phyloP scores from a whole-genome alignment of 1,140 invertebrate genomes.

The Archivesica marissinica region DNA sequence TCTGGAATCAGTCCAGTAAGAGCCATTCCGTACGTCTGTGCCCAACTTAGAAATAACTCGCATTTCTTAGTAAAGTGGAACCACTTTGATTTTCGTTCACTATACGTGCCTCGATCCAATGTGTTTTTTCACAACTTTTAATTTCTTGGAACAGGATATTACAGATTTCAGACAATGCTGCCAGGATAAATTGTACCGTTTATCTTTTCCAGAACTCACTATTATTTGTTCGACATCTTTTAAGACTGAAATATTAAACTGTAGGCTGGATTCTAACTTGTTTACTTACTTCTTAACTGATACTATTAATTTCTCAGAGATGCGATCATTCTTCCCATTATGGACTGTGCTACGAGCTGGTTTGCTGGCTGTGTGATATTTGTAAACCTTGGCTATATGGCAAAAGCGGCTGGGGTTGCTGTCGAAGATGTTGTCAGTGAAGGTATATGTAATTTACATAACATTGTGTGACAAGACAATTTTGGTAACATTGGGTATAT shows the following conservation, averaged over 20 bases:
- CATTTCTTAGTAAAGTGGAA: constrained; percentile 48
- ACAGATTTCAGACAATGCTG: constrained; percentile 49
- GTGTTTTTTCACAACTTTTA: constrained; percentile 16
- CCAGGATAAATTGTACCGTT: constrained; percentile 7
- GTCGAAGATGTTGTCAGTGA: constrained; percentile 85
- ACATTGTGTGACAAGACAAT: no score
- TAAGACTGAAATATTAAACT: constrained; percentile 42
- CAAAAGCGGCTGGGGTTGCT: constrained; percentile 92
- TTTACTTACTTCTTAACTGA: no score
- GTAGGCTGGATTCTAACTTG: not conserved
- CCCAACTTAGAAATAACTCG: constrained; percentile 58
- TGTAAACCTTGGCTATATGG: constrained; percentile 99
- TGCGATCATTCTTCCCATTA: constrained; percentile 95
- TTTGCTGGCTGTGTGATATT: constrained; percentile 99
- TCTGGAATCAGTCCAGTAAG: constrained; percentile 44
- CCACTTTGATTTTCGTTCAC: constrained; percentile 32
- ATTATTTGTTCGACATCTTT: constrained; percentile 50
- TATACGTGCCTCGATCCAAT: not conserved
- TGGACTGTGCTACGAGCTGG: constrained; percentile 98
- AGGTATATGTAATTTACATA: constrained; percentile 80
- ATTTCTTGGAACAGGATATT: constrained; percentile 27
- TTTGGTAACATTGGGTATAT: no score
- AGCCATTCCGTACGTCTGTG: constrained; percentile 53
- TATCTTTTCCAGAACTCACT: not conserved
- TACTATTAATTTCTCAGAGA: constrained; percentile 93